Percentiles rank a stretch among this genome's conserved stretches.
Conservation (phyloP, 2,113 vertebrate genomes). For the Chaetodon trifascialis region DNA sequence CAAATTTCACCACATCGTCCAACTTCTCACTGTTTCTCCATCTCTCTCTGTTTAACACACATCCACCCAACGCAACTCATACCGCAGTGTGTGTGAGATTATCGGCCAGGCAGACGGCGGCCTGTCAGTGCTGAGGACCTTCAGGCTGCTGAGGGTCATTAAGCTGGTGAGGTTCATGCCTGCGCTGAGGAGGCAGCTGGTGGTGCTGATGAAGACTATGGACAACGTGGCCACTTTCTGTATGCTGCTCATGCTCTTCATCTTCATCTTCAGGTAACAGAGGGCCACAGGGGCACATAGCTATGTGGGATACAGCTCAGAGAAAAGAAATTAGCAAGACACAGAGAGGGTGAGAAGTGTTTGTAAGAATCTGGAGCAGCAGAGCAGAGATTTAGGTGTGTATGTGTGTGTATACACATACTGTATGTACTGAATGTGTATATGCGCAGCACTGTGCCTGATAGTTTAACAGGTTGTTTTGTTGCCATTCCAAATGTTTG, state of each 20-base stretch:
- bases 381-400: not conserved
- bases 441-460: conserved; percentile 8
- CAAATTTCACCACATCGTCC: not conserved
- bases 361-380: too few relatives aligned
- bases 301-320: not conserved
- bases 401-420: not conserved
- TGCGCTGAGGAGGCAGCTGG: conserved; percentile 93
- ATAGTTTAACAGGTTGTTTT: not conserved
- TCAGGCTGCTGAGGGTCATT: conserved; percentile 94
- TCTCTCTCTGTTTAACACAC: conserved; percentile 11
- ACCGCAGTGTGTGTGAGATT: conserved; percentile 96
- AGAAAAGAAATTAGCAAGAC: not conserved
- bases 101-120: conserved; percentile 96
- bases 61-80: not conserved
- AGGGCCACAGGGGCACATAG: not conserved
- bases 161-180: conserved; percentile 99
- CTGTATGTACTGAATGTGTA: not conserved
- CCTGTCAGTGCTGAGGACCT: conserved; percentile 95
- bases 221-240: conserved; percentile 99
- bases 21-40: conserved; percentile 5
- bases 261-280: conserved; percentile 97
- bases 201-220: conserved; percentile 99
- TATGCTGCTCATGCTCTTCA: conserved; percentile 99
- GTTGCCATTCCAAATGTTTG: not conserved
- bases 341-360: not conserved